A percentile compares a stretch with the other conserved stretches of the same genome.
Conservation (phyloP, 2,888 invertebrate species). For the Amphipyra berbera region DNA sequence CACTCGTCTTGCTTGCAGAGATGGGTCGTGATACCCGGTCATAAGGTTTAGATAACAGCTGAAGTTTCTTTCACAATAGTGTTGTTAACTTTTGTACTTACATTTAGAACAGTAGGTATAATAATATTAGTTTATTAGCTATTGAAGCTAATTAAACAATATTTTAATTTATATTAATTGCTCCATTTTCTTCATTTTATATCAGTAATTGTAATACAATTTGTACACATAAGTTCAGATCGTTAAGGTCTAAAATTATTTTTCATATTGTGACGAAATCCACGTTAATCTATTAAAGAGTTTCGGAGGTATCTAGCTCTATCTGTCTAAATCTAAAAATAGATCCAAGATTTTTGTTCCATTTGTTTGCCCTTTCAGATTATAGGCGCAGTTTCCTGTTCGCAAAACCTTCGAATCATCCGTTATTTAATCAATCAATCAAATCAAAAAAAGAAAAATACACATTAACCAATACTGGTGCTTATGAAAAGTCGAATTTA, state of each 20-base stretch:
- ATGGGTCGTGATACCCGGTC: constrained; percentile 10
- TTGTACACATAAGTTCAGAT: too few relatives aligned
- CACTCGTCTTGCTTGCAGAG: background rate
- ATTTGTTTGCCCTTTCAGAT: background rate
- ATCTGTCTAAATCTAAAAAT: background rate
- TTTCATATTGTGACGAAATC: background rate
- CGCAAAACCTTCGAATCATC: background rate
- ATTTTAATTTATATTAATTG: too few relatives aligned
- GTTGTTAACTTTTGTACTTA: constrained; percentile 12
- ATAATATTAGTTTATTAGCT: too few relatives aligned
- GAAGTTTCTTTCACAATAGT: constrained; percentile 26
- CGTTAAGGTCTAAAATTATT: too few relatives aligned
- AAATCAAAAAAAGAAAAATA: background rate
- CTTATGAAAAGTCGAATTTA: too few relatives aligned
- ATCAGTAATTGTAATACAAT: too few relatives aligned
- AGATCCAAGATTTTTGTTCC: constrained; percentile 5
- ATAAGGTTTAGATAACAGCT: constrained; percentile 6
- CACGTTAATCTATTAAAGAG: background rate
- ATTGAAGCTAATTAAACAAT: too few relatives aligned
- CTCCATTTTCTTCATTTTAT: too few relatives aligned
- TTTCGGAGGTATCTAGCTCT: background rate
- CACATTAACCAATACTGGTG: too few relatives aligned
- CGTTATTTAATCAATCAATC: background rate
- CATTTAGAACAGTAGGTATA: background rate
- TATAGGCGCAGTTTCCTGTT: background rate